phyloP scores from a whole-genome alignment of 1,140 invertebrate species.

The Aphelenchoides avenae region DNA sequence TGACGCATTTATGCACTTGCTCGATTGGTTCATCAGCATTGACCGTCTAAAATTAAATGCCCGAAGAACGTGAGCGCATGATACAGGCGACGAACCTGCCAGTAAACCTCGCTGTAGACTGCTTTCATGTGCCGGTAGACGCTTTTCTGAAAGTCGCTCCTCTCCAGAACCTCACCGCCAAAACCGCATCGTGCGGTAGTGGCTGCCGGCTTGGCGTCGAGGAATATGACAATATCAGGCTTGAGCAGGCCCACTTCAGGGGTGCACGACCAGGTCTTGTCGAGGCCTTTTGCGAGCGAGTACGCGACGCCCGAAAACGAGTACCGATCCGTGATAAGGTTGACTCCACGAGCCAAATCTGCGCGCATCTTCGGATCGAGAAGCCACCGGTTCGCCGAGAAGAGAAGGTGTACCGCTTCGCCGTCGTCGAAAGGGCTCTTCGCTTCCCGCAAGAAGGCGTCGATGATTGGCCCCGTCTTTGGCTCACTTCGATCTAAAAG shows the following conservation, averaged over 20 bases:
- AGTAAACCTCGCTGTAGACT: constrained; percentile 16
- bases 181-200: constrained; percentile 67
- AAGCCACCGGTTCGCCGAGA: constrained; percentile 91
- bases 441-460: constrained; percentile 17
- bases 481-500: constrained; percentile 31
- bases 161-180: constrained; percentile 81
- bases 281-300: constrained; percentile 70
- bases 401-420: constrained; percentile 80
- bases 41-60: too few species aligned
- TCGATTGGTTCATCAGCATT: too few species aligned
- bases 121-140: constrained; percentile 63
- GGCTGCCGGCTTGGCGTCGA: too few species aligned
- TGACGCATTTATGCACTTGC: too few species aligned
- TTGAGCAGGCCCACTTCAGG: constrained; percentile 24
- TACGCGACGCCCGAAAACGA: constrained; percentile 78
- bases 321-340: constrained; percentile 75
- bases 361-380: constrained; percentile 65
- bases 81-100: too few species aligned
- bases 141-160: constrained; percentile 70
- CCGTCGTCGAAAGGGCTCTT: constrained; percentile 15
- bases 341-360: constrained; percentile 69
- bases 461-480: constrained; percentile 14
- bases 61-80: too few species aligned
- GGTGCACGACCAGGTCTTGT: constrained; percentile 14
- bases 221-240: constrained; percentile 74